A percentile compares a stretch with the other conserved stretches of the same genome.
phyloP scores from a whole-genome alignment of 37 sponge, comb jelly and placozoan species.

The Aphrocallistes beatrix region DNA sequence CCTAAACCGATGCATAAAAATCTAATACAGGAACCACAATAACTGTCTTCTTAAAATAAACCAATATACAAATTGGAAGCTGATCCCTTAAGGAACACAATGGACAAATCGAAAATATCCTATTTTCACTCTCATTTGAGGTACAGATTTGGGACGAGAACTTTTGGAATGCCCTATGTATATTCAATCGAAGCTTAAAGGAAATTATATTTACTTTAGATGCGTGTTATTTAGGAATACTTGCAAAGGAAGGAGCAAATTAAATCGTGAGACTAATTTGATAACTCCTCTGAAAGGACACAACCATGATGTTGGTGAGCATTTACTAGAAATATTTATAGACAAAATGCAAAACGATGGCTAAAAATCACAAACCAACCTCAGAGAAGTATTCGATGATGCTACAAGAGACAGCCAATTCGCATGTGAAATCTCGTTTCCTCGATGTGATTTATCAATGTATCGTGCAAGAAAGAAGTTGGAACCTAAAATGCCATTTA shows the following conservation, averaged over 20 bases:
- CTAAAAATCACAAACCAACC: background rate
- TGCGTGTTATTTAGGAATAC: background rate
- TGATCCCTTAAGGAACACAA: too few species aligned
- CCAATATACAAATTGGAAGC: too few species aligned
- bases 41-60: too few species aligned
- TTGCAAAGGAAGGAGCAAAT: background rate
- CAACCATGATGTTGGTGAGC: background rate
- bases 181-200: background rate
- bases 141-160: too few species aligned
- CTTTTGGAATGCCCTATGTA: too few species aligned
- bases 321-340: background rate
- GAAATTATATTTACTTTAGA: background rate
- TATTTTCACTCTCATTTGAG: too few species aligned
- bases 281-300: background rate
- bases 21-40: too few species aligned
- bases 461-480: background rate
- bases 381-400: constrained; percentile 3
- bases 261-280: background rate
- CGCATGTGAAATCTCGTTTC: background rate
- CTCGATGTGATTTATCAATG: background rate
- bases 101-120: too few species aligned
- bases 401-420: background rate
- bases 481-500: background rate
- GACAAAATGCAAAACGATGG: background rate
- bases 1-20: too few species aligned